These are phyloP conservation scores for Gulo gulo DNA, from an alignment of 2,113 vertebrate species.

Conservation along the genomic window DNA sequence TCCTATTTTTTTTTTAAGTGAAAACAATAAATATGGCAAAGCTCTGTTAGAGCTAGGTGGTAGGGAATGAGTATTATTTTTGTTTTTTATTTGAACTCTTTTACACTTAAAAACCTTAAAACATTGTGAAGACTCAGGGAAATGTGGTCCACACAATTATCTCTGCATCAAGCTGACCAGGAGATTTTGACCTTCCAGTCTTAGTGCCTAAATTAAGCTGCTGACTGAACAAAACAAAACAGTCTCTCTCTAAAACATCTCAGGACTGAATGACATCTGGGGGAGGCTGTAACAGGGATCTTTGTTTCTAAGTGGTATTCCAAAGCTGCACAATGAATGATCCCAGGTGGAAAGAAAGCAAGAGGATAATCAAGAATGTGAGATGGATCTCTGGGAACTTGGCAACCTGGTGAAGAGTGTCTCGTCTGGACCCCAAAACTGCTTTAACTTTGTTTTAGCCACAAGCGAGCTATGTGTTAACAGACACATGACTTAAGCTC, in stretches of 20 bases:
- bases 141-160: not conserved
- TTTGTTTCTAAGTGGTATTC: not conserved
- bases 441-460: not conserved
- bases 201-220: not conserved
- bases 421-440: not conserved
- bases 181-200: not conserved
- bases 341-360: not conserved
- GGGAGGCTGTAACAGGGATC: not conserved
- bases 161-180: not conserved
- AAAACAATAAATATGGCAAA: constrained; percentile 10
- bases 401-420: not conserved
- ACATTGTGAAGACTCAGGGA: constrained; percentile 1
- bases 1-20: not conserved
- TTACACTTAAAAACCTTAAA: not conserved
- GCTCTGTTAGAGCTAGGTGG: not conserved
- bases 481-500: not conserved
- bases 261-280: not conserved
- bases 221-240: not conserved
- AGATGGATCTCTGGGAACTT: not conserved
- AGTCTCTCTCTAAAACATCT: not conserved
- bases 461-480: not conserved
- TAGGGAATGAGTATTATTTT: not conserved
- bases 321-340: not conserved
- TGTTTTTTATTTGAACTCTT: constrained; percentile 30
- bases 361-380: not conserved